Evolutionary conservation across 2,888 invertebrate genomes (phyloP).

Genomic region (Arenicola marina): DNA sequence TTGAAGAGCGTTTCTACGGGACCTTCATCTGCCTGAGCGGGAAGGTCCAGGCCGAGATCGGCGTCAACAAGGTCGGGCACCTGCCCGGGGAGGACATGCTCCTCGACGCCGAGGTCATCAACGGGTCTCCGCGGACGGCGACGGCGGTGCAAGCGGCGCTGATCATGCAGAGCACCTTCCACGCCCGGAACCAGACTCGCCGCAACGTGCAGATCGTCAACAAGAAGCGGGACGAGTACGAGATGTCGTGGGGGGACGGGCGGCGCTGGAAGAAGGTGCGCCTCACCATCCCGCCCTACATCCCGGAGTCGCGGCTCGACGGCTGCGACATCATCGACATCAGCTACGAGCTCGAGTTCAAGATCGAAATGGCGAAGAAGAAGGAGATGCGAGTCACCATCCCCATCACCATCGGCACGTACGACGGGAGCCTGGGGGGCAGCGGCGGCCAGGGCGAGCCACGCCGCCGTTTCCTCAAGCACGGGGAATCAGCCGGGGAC

Average conservation of each 20-base stretch:
- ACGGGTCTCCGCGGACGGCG: slow-evolving; percentile 43
- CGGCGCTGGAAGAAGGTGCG: slow-evolving; percentile 56
- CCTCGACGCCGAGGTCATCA: slow-evolving; percentile 53
- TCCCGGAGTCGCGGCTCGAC: slow-evolving; percentile 56
- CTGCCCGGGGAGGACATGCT: slow-evolving; percentile 57
- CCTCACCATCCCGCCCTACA: slow-evolving; percentile 55
- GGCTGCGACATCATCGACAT: slow-evolving; percentile 60
- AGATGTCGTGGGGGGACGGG: slow-evolving; percentile 52
- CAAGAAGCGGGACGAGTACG: slow-evolving; percentile 55
- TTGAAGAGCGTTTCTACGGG: slow-evolving; percentile 42
- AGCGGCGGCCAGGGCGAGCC: neutral
- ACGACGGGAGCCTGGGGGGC: neutral
- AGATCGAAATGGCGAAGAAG: slow-evolving; percentile 51
- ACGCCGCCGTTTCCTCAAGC: neutral
- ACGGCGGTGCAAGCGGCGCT: slow-evolving; percentile 39
- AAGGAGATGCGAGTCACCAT: slow-evolving; percentile 46
- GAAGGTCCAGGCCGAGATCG: slow-evolving; percentile 38
- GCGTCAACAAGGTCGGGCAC: slow-evolving; percentile 48
- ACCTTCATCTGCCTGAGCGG: slow-evolving; percentile 47
- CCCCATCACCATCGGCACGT: slow-evolving; percentile 52
- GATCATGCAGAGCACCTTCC: slow-evolving; percentile 53
- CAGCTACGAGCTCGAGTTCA: slow-evolving; percentile 52
- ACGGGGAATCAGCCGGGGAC: neutral
- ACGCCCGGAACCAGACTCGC: slow-evolving; percentile 45
- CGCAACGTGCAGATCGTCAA: slow-evolving; percentile 46